phyloP scores from a whole-genome alignment of 2,888 invertebrate genomes.

The Drepanosiphum platanoidis region DNA sequence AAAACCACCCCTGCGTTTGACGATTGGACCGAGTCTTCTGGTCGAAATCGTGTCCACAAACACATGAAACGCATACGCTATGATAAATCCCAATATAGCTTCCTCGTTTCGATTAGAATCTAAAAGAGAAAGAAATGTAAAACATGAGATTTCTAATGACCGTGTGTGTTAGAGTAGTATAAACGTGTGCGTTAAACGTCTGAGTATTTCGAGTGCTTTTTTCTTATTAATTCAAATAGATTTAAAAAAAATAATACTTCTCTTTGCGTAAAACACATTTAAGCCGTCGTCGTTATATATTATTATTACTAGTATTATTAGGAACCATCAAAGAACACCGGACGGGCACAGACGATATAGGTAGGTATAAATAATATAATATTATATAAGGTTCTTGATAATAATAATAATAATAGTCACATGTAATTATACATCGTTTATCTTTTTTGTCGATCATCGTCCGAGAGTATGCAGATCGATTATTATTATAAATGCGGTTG shows the following conservation, averaged over 20 bases:
- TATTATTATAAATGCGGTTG: not conserved
- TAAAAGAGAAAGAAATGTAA: no score
- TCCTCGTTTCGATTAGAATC: no score
- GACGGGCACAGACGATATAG: not conserved
- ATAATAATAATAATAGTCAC: not conserved
- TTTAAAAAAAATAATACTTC: no score
- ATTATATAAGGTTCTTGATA: not conserved
- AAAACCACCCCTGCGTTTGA: no score
- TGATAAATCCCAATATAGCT: no score
- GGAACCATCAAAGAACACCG: not conserved
- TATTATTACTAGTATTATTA: not conserved
- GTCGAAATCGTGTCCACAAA: no score
- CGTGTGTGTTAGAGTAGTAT: no score
- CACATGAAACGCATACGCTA: no score
- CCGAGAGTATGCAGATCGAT: not conserved
- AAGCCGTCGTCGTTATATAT: not conserved
- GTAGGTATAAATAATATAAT: no score
- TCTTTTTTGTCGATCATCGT: not conserved
- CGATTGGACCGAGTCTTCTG: no score
- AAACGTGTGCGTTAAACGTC: no score
- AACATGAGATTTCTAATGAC: no score
- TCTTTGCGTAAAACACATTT: not conserved
- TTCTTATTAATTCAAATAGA: not conserved
- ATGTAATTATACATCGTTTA: not conserved
- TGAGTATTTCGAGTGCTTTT: not conserved